Conservation (phyloP, 2,113 vertebrate species). For the Nycticebus coucang region DNA sequence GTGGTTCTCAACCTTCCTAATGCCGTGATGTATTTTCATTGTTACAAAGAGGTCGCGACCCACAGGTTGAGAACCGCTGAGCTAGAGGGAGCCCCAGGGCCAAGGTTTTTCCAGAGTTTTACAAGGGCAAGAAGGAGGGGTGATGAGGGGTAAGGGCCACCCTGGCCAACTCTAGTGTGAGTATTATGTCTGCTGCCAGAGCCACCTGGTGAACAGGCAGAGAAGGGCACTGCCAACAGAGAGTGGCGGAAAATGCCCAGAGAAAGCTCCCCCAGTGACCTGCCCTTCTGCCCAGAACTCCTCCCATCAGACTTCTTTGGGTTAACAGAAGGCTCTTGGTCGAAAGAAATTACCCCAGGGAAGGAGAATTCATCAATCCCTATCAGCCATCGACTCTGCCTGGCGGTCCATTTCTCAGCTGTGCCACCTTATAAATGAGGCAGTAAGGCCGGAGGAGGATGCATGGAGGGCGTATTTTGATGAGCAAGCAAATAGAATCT, state of each 20-base stretch:
- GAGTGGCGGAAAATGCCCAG: constrained; percentile 42
- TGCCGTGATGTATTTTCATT: no score
- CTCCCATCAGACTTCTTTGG: constrained; percentile 17
- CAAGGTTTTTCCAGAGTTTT: constrained; percentile 52
- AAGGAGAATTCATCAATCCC: neutral
- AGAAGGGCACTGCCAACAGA: constrained; percentile 1
- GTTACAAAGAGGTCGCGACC: no score
- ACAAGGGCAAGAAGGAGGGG: constrained; percentile 20
- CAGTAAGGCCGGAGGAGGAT: neutral
- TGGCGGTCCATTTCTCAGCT: constrained; percentile 8
- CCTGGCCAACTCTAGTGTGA: constrained; percentile 2
- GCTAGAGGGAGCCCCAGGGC: neutral
- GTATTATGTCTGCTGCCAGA: constrained; percentile 22
- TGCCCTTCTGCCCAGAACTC: constrained; percentile 6
- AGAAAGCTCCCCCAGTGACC: neutral
- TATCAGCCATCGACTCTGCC: neutral
- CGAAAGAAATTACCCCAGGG: neutral
- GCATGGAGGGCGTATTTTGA: neutral
- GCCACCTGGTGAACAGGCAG: neutral
- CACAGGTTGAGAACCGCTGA: no score
- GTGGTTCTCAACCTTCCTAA: no score
- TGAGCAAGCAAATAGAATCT: neutral
- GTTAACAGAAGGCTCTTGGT: neutral
- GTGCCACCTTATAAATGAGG: constrained; percentile 4
- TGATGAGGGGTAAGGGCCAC: neutral